Conservation (phyloP, 1,140 invertebrate species). For the Bradynema listronoti region DNA sequence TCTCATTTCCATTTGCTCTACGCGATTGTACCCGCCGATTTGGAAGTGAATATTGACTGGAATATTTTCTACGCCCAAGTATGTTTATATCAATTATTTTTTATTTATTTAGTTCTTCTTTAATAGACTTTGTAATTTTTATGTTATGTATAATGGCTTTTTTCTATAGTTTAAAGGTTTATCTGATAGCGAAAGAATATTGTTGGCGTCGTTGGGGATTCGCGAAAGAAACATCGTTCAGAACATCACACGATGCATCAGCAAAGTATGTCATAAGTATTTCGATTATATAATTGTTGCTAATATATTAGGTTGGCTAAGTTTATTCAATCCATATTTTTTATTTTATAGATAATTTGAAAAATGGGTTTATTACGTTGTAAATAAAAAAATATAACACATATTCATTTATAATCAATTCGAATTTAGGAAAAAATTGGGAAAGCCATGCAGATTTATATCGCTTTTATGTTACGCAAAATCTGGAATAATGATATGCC, state of each 20-base stretch:
- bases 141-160: too few species aligned
- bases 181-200: too few species aligned
- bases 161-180: too few species aligned
- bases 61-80: constrained; percentile 31
- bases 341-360: too few species aligned
- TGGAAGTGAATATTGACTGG: constrained; percentile 19
- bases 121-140: not conserved
- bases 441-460: constrained; percentile 23
- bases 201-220: too few species aligned
- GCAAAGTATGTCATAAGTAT: constrained; percentile 19
- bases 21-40: constrained; percentile 35
- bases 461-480: constrained; percentile 29
- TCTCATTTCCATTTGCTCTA: constrained; percentile 35
- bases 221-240: too few species aligned
- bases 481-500: constrained; percentile 23
- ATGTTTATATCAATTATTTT: not conserved
- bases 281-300: constrained; percentile 22
- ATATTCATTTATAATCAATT: too few species aligned
- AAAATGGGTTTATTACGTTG: too few species aligned
- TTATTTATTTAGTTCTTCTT: not conserved
- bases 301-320: not conserved
- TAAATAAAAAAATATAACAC: too few species aligned
- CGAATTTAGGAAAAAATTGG: constrained; percentile 14
- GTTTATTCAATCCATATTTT: too few species aligned
- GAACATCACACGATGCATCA: constrained; percentile 20